Evolutionary conservation across 1,140 invertebrate species (phyloP).

Genomic region (roundworm (Caenorhabditis elegans)): DNA sequence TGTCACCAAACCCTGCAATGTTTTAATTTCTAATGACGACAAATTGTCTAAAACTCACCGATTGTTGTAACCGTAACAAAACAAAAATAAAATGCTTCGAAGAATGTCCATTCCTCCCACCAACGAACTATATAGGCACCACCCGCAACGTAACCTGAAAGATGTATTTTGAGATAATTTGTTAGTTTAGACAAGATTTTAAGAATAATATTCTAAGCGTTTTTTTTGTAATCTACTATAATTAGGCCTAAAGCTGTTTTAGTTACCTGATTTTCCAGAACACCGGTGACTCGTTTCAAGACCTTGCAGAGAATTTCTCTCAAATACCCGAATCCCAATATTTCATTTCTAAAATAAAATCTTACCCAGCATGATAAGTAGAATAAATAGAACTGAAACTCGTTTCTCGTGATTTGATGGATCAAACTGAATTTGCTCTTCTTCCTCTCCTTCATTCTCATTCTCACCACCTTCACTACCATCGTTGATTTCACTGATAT

Average conservation of each 20-base stretch:
- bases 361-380: slow-evolving; percentile 65
- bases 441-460: slow-evolving; percentile 53
- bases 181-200: too few relatives aligned
- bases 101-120: slow-evolving; percentile 65
- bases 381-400: slow-evolving; percentile 65
- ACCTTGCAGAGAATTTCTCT: too few relatives aligned
- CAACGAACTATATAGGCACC: slow-evolving; percentile 65
- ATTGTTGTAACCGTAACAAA: slow-evolving; percentile 67
- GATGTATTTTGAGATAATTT: too few relatives aligned
- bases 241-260: not conserved
- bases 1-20: slow-evolving; percentile 63
- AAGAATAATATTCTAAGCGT: too few relatives aligned
- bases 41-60: slow-evolving; percentile 42
- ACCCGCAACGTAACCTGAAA: slow-evolving; percentile 64
- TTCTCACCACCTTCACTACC: slow-evolving; percentile 22
- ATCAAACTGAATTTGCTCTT: slow-evolving; percentile 51
- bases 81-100: slow-evolving; percentile 66
- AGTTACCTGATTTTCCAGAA: not conserved
- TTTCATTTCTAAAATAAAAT: not conserved
- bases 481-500: slow-evolving; percentile 64
- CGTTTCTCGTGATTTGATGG: slow-evolving; percentile 55
- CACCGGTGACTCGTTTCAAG: not conserved
- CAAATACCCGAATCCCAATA: too few relatives aligned
- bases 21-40: too few relatives aligned
- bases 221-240: too few relatives aligned